A percentile compares a stretch with the other conserved stretches of the same genome.
Conservation (phyloP, 23 tunicate genomes). For the Trididemnum miniatum region DNA sequence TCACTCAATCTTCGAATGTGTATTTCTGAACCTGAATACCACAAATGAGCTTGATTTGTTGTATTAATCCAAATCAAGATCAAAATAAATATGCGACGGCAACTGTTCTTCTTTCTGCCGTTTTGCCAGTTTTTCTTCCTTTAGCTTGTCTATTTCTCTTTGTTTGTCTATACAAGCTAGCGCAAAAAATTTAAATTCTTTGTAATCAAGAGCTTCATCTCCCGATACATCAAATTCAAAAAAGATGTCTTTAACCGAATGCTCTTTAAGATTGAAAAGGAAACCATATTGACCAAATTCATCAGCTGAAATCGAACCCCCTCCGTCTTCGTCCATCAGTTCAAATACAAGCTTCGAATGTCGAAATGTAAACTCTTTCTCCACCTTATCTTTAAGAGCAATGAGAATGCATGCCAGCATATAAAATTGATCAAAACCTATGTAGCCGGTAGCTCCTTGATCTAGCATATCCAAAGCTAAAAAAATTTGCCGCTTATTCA, state of each 20-base stretch:
- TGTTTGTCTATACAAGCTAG: conserved; percentile 96
- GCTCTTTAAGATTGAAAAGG: conserved; percentile 90
- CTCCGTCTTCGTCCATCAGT: conserved; percentile 98
- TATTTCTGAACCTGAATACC: too few species aligned
- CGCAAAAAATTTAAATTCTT: conserved; percentile 96
- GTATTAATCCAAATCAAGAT: conserved; percentile 17
- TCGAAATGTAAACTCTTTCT: conserved; percentile 88
- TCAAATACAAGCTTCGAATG: conserved; percentile 94
- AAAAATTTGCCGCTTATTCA: conserved; percentile 69
- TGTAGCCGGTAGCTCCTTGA: conserved; percentile 80
- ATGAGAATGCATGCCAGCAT: conserved; percentile 73
- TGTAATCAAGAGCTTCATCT: conserved; percentile 91
- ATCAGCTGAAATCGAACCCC: conserved; percentile 93
- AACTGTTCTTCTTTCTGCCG: conserved; percentile 12
- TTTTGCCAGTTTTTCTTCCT: conserved; percentile 50
- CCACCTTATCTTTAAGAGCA: conserved; percentile 85
- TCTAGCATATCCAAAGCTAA: conserved; percentile 86
- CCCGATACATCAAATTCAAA: conserved; percentile 96
- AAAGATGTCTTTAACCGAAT: conserved; percentile 88
- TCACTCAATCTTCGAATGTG: too few species aligned
- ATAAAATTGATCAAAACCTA: conserved; percentile 81
- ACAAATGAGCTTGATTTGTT: too few species aligned
- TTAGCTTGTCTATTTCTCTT: conserved; percentile 69
- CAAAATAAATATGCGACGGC: neutral
- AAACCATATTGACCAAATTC: conserved; percentile 94